These are phyloP conservation scores for Brachyhypopomus occidentalis DNA, from an alignment of 2,113 vertebrate species.

Conservation along the genomic window DNA sequence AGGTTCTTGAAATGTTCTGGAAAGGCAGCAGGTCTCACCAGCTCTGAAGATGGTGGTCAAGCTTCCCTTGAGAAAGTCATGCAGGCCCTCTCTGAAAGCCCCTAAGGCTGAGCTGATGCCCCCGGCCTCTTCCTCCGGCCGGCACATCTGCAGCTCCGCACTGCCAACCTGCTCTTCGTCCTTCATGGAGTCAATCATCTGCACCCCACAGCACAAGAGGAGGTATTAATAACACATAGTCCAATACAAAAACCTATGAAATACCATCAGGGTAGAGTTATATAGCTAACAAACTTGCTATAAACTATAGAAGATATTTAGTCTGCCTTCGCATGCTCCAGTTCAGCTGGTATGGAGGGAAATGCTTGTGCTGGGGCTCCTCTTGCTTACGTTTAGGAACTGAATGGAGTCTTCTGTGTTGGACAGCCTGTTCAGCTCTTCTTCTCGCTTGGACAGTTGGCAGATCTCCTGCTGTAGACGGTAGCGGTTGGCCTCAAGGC, in stretches of 20 bases:
- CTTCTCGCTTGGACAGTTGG: conserved; percentile 60
- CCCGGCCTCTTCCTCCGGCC: conserved; percentile 42
- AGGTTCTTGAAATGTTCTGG: neutral
- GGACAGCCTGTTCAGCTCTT: conserved; percentile 64
- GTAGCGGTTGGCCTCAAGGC: conserved; percentile 58
- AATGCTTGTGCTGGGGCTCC: neutral
- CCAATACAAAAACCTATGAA: no score
- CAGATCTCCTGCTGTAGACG: conserved; percentile 68
- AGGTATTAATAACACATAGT: neutral
- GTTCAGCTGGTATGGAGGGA: neutral
- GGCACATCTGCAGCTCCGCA: neutral
- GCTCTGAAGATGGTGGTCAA: conserved; percentile 59
- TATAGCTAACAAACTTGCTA: no score
- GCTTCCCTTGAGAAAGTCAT: conserved; percentile 63
- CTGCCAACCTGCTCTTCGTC: conserved; percentile 12
- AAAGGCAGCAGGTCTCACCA: conserved; percentile 57
- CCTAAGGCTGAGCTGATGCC: conserved; percentile 58
- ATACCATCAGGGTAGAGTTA: no score
- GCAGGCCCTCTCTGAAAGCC: conserved; percentile 61
- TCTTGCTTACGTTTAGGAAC: conserved; percentile 69
- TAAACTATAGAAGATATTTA: no score
- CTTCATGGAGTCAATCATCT: conserved; percentile 65
- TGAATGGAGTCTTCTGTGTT: conserved; percentile 64
- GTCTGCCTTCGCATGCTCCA: no score
- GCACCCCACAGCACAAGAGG: neutral